Base-by-base conservation (phyloP, 2,113 vertebrate genomes). In the Varanus komodoensis region DNA sequence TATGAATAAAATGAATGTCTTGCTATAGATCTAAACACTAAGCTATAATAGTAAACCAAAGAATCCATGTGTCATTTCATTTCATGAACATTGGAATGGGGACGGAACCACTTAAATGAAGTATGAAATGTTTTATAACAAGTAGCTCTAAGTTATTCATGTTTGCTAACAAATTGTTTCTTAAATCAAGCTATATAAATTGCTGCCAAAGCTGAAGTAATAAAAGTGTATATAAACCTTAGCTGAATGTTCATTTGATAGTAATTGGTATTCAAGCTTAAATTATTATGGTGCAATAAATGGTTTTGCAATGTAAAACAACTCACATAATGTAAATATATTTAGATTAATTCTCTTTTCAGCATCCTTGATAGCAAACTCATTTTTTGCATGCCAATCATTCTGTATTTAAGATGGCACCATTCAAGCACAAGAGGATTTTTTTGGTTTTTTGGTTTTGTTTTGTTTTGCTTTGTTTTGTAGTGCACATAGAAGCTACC, bases 161-260 rank as follows among this genome's bases (percentile, higher is more conserved):
- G 50, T 84, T 69, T 84, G 64, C 82, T 84, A 68, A 84, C 82
- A 84, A 25, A 69, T 48, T 84, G 82, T 29, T 44, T 38, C 61
- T 69, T 84, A 84, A 84, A 69, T 48, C 64, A 84, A 68, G 29
- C 64, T 48, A 50, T 8, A 64, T 8, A 48, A 84, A 84, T 84
- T 84, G 38, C 82, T 84, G 64, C 61, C 25, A 25, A 68, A 84
- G 82, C 34, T 48, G 38, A 69, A 50, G 82, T 64, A 84, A 84
- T 84, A 69, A 84, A 84, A 84, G 34, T 69, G 64, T 7, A 7
- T 15, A 27, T 38, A 84, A 2, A 9, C 61, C 9, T 44, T 8
- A 44, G 64, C 29, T 69, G 68, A 84, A 27, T 84, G 4, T 48
- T 84, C 34, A 69, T 69, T 84, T 50, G 4, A 84, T 48, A 44